These are phyloP conservation scores for Drosophila murphyi DNA, from an alignment of 1,140 invertebrate genomes.

Conservation along the genomic window DNA sequence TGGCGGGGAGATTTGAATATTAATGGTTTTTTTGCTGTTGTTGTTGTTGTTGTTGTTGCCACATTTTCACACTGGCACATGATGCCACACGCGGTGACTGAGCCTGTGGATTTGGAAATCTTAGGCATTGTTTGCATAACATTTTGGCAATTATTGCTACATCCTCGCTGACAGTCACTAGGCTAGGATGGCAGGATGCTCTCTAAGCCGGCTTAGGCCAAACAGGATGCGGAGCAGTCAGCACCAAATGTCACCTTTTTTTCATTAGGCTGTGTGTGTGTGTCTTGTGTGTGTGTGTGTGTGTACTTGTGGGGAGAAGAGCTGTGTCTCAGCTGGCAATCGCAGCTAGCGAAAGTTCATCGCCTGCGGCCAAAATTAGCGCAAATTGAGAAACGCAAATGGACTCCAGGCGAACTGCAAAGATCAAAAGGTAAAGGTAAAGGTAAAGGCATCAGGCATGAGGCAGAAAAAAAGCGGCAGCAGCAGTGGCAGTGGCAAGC, in stretches of 20 bases:
- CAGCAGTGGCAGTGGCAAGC: not conserved
- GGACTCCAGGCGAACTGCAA: slow-evolving; percentile 13
- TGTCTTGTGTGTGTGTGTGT: slow-evolving; percentile 7
- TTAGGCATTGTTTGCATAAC: slow-evolving; percentile 80
- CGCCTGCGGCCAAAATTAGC: slow-evolving; percentile 53
- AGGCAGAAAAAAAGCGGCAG: not conserved
- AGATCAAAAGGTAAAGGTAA: slow-evolving; percentile 12
- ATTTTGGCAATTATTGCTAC: slow-evolving; percentile 82
- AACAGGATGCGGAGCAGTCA: slow-evolving; percentile 36
- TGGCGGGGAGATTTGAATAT: slow-evolving; percentile 76
- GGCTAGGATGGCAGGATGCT: slow-evolving; percentile 47
- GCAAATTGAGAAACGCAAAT: slow-evolving; percentile 45
- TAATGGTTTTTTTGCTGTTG: slow-evolving; percentile 44
- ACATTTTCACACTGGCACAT: slow-evolving; percentile 31
- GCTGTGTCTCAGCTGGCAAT: slow-evolving; percentile 23
- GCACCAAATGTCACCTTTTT: slow-evolving; percentile 9
- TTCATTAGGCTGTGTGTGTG: not conserved
- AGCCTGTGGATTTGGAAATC: slow-evolving; percentile 61
- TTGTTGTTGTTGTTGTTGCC: slow-evolving; percentile 18
- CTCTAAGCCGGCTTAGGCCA: slow-evolving; percentile 73
- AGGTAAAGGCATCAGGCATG: not conserved
- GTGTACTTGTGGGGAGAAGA: not conserved
- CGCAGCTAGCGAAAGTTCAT: slow-evolving; percentile 51
- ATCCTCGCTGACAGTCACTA: slow-evolving; percentile 70
- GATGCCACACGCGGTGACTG: slow-evolving; percentile 72